Conservation (phyloP, 2,797 vertebrate genomes). For the Peromyscus attwateri region DNA sequence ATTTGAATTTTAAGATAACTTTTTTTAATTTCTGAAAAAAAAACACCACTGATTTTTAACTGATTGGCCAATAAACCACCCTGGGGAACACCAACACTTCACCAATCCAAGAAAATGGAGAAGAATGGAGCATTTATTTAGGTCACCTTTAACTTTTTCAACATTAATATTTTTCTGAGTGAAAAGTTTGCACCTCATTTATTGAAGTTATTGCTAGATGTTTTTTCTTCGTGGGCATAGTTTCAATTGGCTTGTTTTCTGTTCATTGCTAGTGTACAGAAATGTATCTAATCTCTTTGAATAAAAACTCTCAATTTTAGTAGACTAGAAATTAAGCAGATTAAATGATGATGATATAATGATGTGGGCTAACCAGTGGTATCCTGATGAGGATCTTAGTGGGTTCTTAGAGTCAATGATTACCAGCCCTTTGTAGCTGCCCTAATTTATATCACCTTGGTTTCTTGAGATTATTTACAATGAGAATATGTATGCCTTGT, state of each 20-base stretch:
- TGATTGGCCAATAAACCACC: neutral
- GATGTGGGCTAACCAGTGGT: too few relatives aligned
- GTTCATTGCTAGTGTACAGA: neutral
- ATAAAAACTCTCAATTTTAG: neutral
- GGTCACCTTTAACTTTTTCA: conserved; percentile 25
- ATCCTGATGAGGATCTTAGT: neutral
- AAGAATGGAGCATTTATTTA: neutral
- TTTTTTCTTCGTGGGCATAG: neutral
- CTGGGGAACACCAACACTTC: neutral
- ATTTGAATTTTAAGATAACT: conserved; percentile 10
- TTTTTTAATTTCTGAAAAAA: neutral
- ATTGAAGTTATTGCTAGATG: neutral
- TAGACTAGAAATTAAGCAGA: neutral
- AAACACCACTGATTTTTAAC: neutral
- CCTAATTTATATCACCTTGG: neutral
- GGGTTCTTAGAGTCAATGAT: neutral
- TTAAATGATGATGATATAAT: neutral
- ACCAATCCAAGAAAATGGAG: neutral
- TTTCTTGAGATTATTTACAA: neutral
- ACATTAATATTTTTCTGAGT: neutral
- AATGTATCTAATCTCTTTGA: neutral
- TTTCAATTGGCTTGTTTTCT: neutral
- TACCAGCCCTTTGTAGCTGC: neutral
- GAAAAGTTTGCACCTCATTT: neutral
- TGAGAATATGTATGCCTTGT: conserved; percentile 34